Percentiles rank a stretch among this genome's conserved stretches.
These are phyloP conservation scores for Drosophila simulans DNA, from an alignment of 1,140 invertebrate species.

Conservation along the genomic window DNA sequence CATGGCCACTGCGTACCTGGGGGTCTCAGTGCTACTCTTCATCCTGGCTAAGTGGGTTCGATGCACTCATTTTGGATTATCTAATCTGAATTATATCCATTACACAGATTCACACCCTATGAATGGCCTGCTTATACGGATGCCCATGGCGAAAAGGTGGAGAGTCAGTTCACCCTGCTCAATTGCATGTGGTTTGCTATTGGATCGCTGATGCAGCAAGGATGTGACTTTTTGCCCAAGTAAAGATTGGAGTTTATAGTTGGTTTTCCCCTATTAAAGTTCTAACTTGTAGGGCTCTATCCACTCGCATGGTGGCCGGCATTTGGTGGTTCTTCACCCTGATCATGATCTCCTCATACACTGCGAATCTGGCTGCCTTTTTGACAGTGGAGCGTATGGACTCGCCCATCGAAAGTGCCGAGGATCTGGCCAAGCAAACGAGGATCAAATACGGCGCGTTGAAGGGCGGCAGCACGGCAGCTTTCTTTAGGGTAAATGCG, in stretches of 20 bases:
- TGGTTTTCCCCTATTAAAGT: neutral
- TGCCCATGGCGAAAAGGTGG: conserved; percentile 91
- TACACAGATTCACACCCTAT: conserved; percentile 93
- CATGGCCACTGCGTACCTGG: conserved; percentile 96
- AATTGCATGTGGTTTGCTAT: conserved; percentile 98
- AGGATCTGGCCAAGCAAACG: conserved; percentile 98
- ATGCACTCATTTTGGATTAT: too few species aligned
- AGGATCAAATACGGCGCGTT: conserved; percentile 98
- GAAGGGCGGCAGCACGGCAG: conserved; percentile 94
- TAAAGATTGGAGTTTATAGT: conserved; percentile 85
- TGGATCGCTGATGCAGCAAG: conserved; percentile 96
- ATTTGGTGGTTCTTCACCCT: conserved; percentile 99
- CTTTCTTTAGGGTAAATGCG: conserved; percentile 93
- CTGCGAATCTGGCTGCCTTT: conserved; percentile 98
- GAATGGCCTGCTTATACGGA: conserved; percentile 95
- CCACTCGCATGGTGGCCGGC: conserved; percentile 94
- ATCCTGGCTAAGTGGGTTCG: conserved; percentile 93
- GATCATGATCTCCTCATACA: conserved; percentile 99
- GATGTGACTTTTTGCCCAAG: conserved; percentile 96
- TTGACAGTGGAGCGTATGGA: conserved; percentile 98
- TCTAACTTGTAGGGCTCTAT: conserved; percentile 88
- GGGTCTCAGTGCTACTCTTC: conserved; percentile 96
- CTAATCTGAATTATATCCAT: neutral
- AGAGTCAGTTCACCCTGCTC: conserved; percentile 96
- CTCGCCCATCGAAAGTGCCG: conserved; percentile 97